Percentiles rank a stretch among this genome's conserved stretches.
Conservation (phyloP, 1,140 invertebrate genomes). For the Drosophila littoralis region DNA sequence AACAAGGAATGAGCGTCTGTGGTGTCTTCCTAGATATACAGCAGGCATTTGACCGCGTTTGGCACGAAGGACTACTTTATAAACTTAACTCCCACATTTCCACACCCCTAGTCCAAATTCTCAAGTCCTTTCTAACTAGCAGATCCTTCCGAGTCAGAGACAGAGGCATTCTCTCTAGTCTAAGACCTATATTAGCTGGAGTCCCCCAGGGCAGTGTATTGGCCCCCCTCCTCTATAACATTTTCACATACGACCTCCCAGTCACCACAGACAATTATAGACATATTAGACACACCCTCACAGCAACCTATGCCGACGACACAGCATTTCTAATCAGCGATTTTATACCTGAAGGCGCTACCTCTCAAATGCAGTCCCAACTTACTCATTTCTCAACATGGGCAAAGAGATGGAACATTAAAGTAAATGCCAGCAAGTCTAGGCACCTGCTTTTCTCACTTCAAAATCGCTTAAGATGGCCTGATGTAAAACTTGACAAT, state of each 20-base stretch:
- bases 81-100: neutral
- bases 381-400: neutral
- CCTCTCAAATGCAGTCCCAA: neutral
- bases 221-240: neutral
- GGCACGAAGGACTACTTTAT: neutral
- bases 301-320: conserved; percentile 1
- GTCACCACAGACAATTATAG: too few species aligned
- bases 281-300: neutral
- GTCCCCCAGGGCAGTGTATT: neutral
- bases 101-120: neutral
- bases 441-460: neutral
- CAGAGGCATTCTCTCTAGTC: neutral
- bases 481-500: neutral
- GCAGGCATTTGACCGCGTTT: neutral
- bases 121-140: neutral
- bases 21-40: neutral
- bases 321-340: neutral
- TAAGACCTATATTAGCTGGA: neutral
- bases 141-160: neutral
- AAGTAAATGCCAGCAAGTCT: neutral
- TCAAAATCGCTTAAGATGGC: neutral
- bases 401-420: neutral
- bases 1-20: neutral
- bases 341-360: neutral
- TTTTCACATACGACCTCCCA: neutral